phyloP scores from a whole-genome alignment of 1,140 invertebrate species.

The Sycophaga agraensis region DNA sequence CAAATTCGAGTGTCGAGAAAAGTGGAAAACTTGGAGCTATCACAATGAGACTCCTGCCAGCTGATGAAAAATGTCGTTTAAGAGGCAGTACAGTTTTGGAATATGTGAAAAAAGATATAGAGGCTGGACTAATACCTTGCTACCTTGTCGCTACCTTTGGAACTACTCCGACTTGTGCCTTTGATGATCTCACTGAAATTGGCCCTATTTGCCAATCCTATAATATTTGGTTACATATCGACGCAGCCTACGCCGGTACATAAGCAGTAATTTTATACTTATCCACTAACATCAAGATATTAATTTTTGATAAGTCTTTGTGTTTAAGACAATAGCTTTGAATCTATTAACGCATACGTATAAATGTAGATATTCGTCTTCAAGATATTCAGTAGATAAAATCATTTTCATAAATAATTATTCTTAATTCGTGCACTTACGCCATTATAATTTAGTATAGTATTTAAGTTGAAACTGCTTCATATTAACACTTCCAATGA shows the following conservation, averaged over 20 bases:
- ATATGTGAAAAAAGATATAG: slow-evolving; percentile 74
- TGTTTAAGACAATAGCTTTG: too few relatives aligned
- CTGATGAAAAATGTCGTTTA: slow-evolving; percentile 73
- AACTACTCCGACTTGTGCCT: slow-evolving; percentile 90
- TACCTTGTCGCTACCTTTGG: slow-evolving; percentile 84
- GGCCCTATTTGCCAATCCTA: slow-evolving; percentile 77
- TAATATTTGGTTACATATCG: slow-evolving; percentile 83
- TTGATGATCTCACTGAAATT: slow-evolving; percentile 83
- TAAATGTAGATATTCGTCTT: too few relatives aligned
- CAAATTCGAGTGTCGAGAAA: slow-evolving; percentile 91
- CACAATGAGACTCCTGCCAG: slow-evolving; percentile 75
- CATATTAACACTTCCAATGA: too few relatives aligned
- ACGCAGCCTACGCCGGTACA: slow-evolving; percentile 82
- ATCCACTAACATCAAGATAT: too few relatives aligned
- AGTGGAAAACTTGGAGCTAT: slow-evolving; percentile 81
- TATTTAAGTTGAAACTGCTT: too few relatives aligned
- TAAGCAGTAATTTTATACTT: too few relatives aligned
- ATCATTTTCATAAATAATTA: too few relatives aligned
- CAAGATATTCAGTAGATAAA: too few relatives aligned
- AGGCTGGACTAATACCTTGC: slow-evolving; percentile 75
- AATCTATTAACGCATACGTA: too few relatives aligned
- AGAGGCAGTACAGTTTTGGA: slow-evolving; percentile 73
- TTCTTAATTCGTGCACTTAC: too few relatives aligned
- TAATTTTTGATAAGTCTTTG: too few relatives aligned
- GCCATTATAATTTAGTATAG: too few relatives aligned